Conservation (phyloP, 2,113 vertebrate species). For the Trematocara stigmaticum region DNA sequence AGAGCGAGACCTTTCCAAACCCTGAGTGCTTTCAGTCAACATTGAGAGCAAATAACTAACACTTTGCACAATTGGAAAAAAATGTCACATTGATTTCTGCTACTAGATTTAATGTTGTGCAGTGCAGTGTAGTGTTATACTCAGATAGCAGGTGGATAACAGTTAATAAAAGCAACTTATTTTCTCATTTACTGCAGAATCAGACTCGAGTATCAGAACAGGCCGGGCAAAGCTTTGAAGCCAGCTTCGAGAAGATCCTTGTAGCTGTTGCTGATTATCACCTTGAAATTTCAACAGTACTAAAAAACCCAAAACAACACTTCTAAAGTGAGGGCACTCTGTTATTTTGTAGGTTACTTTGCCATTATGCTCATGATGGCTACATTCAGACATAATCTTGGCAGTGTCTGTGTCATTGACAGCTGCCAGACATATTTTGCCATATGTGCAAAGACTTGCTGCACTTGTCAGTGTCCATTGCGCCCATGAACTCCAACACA, state of each 20-base stretch:
- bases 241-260: background rate
- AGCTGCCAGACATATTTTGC: background rate
- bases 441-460: background rate
- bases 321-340: background rate
- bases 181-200: constrained; percentile 5
- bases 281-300: background rate
- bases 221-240: background rate
- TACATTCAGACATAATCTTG: background rate
- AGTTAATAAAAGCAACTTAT: constrained; percentile 3
- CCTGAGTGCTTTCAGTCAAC: background rate
- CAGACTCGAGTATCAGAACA: background rate
- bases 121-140: background rate
- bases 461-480: background rate
- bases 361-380: background rate
- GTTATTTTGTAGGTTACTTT: background rate
- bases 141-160: constrained; percentile 16
- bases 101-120: constrained; percentile 22
- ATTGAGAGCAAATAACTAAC: constrained; percentile 9
- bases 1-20: background rate
- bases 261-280: constrained; percentile 12
- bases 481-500: rapidly evolving
- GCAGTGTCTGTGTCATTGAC: background rate
- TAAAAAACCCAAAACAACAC: background rate
- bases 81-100: constrained; percentile 21
- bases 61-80: constrained; percentile 5